Percentiles rank a stretch among this genome's conserved stretches.
phyloP scores from a whole-genome alignment of 2,113 vertebrate species.

The Mormyrus lacerda region DNA sequence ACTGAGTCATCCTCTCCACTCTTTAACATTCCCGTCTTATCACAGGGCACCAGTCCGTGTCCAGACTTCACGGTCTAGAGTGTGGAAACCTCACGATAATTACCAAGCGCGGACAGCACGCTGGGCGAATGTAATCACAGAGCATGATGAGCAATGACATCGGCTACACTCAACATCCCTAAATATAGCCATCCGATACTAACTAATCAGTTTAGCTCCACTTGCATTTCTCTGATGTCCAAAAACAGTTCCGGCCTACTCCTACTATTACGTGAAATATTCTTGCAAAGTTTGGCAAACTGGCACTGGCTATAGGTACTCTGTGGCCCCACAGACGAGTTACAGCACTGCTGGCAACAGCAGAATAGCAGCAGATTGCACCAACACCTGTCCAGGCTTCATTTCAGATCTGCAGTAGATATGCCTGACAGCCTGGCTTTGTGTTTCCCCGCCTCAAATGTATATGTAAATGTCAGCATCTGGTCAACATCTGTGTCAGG shows the following conservation, averaged over 20 bases:
- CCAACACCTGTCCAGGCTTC: slow-evolving; percentile 52
- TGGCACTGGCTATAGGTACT: slow-evolving; percentile 22
- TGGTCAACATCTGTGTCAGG: slow-evolving; percentile 23
- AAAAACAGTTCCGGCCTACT: background rate
- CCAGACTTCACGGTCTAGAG: background rate
- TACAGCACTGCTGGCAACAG: slow-evolving; percentile 38
- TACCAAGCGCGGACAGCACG: background rate
- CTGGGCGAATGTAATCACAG: slow-evolving; percentile 2
- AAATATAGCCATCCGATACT: background rate
- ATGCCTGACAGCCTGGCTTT: slow-evolving; percentile 40
- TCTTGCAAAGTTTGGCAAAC: slow-evolving; percentile 24
- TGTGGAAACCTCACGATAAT: background rate
- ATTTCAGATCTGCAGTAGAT: slow-evolving; percentile 39
- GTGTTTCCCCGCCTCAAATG: slow-evolving; percentile 35
- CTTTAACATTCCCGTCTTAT: slow-evolving; percentile 1
- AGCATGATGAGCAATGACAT: background rate
- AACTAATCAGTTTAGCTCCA: background rate
- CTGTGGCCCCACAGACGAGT: slow-evolving; percentile 28
- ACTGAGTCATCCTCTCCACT: slow-evolving; percentile 13
- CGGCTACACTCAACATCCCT: background rate
- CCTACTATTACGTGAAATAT: background rate
- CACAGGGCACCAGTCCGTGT: background rate
- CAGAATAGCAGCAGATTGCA: slow-evolving; percentile 36
- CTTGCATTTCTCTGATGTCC: background rate
- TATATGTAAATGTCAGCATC: slow-evolving; percentile 36